Evolutionary conservation across 2,888 invertebrate species (phyloP), one percentile per base, ranked within the genome.

Genomic region (Phragmatobia fuliginosa): DNA sequence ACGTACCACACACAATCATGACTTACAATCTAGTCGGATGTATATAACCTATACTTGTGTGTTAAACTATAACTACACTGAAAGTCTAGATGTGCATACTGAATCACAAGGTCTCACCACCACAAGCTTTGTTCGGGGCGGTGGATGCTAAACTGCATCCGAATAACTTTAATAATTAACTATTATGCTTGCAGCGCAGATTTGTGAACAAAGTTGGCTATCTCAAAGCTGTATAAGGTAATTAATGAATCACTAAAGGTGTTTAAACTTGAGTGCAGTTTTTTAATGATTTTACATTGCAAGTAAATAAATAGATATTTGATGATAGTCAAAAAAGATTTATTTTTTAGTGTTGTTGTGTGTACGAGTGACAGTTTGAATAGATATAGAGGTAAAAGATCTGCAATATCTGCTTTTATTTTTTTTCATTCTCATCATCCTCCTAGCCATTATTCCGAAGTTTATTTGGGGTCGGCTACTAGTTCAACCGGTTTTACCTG

Each of bases 81-180:
- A 25, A 56, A 56, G 16, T 28, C 14, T n/a, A 25, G 16, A 16
- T 36, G 36, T 36, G 36, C 64, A 25, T 8, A 56, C 56, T 4
- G n/a, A 36, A 56, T 7, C 16, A 3, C 28, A 33, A 52, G 56
- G 56, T 25, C 52, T 14, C 31, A 21, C 56, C 68, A 45, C 52
- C n/a, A 21, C 41, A 16, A 28, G 25, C 28, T 14, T n/a, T 16
- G 7, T 56, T 25, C 62, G 59, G 62, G 69, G 63, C 41, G 63
- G 33, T 45, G 58, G 38, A 58, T n/a, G 70, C 69, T 81, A 72
- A 79, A 82, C 82, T 74, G 73, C 74, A 77, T 61, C 69, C 49
- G 66, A n/a, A 66, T 75, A 70, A 81, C 78, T 81, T 83, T 75
- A 82, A 82, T 78, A 73, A 78, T 78, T 75, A 83, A 81, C 74